phyloP scores from a whole-genome alignment of 23 tunicate species.

The Clavelina lepadiformis region DNA sequence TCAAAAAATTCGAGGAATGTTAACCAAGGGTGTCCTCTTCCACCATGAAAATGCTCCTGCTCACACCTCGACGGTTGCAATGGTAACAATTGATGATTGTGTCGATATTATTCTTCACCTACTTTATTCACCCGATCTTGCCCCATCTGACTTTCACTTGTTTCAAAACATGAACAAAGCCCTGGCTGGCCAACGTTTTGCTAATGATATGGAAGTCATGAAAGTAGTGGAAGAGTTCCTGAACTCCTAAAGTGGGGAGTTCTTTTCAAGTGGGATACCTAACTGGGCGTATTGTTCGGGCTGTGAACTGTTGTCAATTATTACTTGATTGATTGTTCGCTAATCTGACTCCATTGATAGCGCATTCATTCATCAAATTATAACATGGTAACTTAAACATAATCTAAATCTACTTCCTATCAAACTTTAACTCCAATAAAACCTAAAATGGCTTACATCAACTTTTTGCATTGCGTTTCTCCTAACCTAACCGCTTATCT shows the following conservation, averaged over 20 bases:
- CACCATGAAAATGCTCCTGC: slow-evolving; percentile 30
- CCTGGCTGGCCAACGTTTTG: slow-evolving; percentile 16
- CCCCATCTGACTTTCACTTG: slow-evolving; percentile 18
- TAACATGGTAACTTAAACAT: no score
- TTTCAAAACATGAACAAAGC: slow-evolving; percentile 10
- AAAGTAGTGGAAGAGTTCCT: slow-evolving; percentile 8
- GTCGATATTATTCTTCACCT: slow-evolving; percentile 9
- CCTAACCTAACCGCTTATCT: no score
- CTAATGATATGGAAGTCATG: slow-evolving; percentile 21
- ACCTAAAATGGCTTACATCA: no score
- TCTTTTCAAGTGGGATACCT: slow-evolving; percentile 15
- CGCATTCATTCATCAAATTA: no score
- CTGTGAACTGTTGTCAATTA: no score
- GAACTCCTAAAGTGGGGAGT: slow-evolving; percentile 7
- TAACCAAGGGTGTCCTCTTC: slow-evolving; percentile 12
- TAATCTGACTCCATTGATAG: no score
- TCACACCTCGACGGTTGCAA: slow-evolving; percentile 12
- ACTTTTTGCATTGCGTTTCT: no score
- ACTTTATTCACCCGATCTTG: slow-evolving; percentile 19
- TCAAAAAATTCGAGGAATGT: slow-evolving; percentile 17
- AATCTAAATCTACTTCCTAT: no score
- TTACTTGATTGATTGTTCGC: no score
- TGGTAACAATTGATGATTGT: slow-evolving; percentile 26
- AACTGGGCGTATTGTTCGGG: no score
- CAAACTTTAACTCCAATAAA: no score